Evolutionary conservation across 1,140 invertebrate genomes (phyloP).

Genomic region (Pogonomyrmex californicus): DNA sequence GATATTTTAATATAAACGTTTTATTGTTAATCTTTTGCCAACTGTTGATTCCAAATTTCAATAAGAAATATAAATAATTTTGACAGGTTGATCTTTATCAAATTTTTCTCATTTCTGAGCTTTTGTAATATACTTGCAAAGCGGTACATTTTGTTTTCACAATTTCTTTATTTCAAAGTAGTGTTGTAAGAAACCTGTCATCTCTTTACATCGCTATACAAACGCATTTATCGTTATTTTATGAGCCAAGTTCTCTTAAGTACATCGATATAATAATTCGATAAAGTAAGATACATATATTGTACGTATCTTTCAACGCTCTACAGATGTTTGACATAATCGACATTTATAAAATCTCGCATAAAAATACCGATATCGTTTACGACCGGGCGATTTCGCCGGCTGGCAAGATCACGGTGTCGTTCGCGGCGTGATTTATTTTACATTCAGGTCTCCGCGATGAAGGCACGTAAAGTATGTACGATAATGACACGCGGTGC

Average conservation of each 20-base stretch:
- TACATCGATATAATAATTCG: neutral
- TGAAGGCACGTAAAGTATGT: conserved; percentile 39
- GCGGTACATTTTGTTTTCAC: neutral
- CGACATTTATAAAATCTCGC: conserved; percentile 15
- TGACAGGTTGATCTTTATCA: neutral
- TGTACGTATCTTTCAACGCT: neutral
- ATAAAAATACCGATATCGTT: conserved; percentile 20
- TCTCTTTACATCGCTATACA: neutral
- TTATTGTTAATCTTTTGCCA: neutral
- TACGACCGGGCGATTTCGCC: conserved; percentile 31
- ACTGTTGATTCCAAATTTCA: neutral
- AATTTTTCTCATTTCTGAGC: neutral
- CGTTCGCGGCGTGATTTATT: conserved; percentile 23
- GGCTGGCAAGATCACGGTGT: conserved; percentile 1
- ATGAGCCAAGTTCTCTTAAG: neutral
- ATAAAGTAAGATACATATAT: conserved; percentile 11
- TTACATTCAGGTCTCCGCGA: conserved; percentile 35
- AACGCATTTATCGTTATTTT: neutral
- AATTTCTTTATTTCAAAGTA: neutral
- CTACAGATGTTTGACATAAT: neutral
- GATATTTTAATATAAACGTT: neutral
- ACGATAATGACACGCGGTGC: conserved; percentile 57
- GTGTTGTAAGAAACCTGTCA: neutral
- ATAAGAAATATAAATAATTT: neutral
- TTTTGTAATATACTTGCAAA: neutral